Percentiles rank a stretch among this genome's conserved stretches.
Conservation (phyloP, 2,797 vertebrate species). For the Mionectes olivaceus region DNA sequence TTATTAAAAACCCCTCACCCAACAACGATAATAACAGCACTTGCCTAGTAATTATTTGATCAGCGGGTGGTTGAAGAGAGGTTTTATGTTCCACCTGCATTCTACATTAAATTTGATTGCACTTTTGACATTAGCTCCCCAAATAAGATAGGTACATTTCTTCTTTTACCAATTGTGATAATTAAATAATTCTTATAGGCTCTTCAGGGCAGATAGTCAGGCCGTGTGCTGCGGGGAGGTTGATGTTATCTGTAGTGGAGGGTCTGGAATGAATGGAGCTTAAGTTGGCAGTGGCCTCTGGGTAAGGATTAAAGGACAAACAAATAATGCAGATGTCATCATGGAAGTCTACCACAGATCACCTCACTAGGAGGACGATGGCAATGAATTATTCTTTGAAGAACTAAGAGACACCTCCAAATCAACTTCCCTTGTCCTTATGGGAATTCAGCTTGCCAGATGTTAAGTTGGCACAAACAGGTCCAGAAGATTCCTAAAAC, state of each 20-base stretch:
- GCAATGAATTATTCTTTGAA: neutral
- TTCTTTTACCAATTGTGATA: neutral
- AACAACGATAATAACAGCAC: neutral
- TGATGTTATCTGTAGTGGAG: neutral
- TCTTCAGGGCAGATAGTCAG: neutral
- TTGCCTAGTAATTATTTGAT: constrained; percentile 47
- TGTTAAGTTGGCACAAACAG: neutral
- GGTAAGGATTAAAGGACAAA: neutral
- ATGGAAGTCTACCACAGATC: neutral
- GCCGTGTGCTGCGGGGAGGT: neutral
- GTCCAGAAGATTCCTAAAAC: neutral
- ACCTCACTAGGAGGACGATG: neutral
- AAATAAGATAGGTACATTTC: neutral
- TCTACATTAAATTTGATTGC: constrained; percentile 56
- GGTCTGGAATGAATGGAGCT: neutral
- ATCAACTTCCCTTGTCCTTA: neutral
- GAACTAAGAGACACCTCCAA: neutral
- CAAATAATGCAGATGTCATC: neutral
- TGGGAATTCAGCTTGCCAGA: neutral
- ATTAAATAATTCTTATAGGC: neutral
- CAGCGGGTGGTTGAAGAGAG: constrained; percentile 41
- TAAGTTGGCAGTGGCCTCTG: neutral
- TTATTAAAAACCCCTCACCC: neutral
- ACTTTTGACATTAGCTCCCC: constrained; percentile 19
- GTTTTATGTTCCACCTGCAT: constrained; percentile 37